These are phyloP conservation scores for Lepetodrilus schrolli DNA, from an alignment of 2,888 invertebrate genomes.

Conservation along the genomic window DNA sequence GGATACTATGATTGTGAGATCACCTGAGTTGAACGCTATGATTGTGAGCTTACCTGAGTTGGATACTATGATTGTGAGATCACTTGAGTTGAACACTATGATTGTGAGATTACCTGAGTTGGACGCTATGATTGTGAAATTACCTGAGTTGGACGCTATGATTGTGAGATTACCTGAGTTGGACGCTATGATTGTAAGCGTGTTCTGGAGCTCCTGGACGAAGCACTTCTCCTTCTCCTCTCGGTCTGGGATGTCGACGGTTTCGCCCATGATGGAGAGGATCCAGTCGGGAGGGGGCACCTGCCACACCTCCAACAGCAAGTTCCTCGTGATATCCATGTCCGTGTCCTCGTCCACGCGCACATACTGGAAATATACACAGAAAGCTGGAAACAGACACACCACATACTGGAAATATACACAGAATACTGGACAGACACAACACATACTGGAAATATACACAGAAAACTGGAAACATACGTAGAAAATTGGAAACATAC, in stretches of 20 bases:
- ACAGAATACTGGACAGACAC: background rate
- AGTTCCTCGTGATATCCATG: background rate
- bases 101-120: no score
- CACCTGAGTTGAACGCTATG: no score
- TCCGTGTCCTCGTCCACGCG: constrained; percentile 22
- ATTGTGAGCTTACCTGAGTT: no score
- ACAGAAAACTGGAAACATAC: background rate
- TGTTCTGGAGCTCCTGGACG: background rate
- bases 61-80: no score
- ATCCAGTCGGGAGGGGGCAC: constrained; percentile 21
- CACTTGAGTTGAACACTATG: no score
- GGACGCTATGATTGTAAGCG: background rate
- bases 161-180: constrained; percentile 23
- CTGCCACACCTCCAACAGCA: constrained; percentile 21
- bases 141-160: no score
- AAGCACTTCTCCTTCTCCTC: constrained; percentile 4
- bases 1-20: no score
- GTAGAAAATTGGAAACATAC: background rate
- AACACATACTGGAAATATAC: background rate
- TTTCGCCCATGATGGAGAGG: constrained; percentile 18
- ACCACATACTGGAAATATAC: background rate
- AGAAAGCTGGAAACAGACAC: background rate
- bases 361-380: background rate
- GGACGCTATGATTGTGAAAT: no score
- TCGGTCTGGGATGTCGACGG: background rate